These are phyloP conservation scores for Pyrrhura leucotis DNA, from an alignment of 2,797 vertebrate genomes.

Conservation along the genomic window DNA sequence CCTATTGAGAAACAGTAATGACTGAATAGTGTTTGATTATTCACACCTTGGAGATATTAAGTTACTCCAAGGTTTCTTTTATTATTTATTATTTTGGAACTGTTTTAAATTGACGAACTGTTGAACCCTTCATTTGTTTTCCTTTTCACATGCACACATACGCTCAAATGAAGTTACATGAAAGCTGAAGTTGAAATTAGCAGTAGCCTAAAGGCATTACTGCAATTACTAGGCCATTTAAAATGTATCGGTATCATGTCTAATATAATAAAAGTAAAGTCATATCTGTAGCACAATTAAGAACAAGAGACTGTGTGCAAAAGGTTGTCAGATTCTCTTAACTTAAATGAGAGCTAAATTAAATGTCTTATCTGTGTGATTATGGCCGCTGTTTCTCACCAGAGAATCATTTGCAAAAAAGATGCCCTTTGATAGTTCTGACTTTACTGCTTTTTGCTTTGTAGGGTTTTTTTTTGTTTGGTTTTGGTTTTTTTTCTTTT, in stretches of 20 bases:
- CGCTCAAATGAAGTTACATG: not conserved
- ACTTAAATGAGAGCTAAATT: conserved; percentile 22
- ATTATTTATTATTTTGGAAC: not conserved
- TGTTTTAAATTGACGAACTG: not conserved
- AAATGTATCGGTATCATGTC: conserved; percentile 60
- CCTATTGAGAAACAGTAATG: not conserved
- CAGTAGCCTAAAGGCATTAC: not conserved
- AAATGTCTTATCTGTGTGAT: not conserved
- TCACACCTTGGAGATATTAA: not conserved
- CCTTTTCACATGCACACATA: not conserved
- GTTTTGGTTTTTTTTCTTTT: not conserved
- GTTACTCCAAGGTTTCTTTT: not conserved
- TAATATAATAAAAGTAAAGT: conserved; percentile 54
- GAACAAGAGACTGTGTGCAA: conserved; percentile 19
- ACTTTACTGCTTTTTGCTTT: not conserved
- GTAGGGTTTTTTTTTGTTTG: not conserved
- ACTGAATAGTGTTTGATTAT: not conserved
- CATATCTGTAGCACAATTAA: conserved; percentile 15
- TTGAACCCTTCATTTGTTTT: not conserved
- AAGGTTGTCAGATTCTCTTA: conserved; percentile 59
- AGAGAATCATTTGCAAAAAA: not conserved
- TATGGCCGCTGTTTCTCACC: not conserved
- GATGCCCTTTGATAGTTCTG: not conserved
- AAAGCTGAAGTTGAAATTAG: conserved; percentile 41
- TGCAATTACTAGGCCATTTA: conserved; percentile 56